Evolutionary conservation across 2,797 vertebrate species (phyloP).

Genomic region (Gadopsis bispinosus): DNA sequence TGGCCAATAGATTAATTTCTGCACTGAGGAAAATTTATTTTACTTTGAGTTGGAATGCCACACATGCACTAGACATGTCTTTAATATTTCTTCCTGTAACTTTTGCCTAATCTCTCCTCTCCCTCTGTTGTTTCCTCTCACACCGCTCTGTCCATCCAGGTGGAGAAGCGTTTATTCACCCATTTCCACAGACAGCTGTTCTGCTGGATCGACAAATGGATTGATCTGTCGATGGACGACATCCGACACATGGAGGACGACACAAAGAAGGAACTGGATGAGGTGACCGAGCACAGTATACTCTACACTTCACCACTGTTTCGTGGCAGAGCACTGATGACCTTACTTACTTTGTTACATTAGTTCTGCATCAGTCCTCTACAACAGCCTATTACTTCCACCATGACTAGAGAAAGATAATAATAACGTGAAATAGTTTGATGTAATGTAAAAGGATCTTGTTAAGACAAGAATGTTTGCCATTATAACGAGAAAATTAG

Average conservation of each 20-base stretch:
- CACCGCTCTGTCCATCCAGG: slow-evolving; percentile 77
- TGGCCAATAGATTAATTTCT: slow-evolving; percentile 1
- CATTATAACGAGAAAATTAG: background rate
- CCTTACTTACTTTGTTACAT: background rate
- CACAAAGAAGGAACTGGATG: slow-evolving; percentile 93
- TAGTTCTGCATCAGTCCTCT: background rate
- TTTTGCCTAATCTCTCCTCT: background rate
- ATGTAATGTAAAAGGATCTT: background rate
- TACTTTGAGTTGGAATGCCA: background rate
- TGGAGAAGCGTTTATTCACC: slow-evolving; percentile 95
- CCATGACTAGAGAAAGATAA: background rate
- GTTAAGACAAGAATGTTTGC: background rate
- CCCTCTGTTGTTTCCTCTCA: background rate
- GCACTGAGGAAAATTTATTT: background rate
- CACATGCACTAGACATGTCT: background rate
- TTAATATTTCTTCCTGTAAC: background rate
- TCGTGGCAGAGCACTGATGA: background rate
- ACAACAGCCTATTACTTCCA: background rate
- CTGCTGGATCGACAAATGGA: slow-evolving; percentile 95
- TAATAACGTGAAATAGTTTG: background rate
- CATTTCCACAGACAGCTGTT: slow-evolving; percentile 98
- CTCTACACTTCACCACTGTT: background rate
- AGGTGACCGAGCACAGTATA: slow-evolving; percentile 81
- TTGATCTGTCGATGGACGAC: slow-evolving; percentile 95
- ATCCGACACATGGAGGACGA: slow-evolving; percentile 97